These are phyloP conservation scores for Syngnathus rostellatus DNA, from an alignment of 2,797 vertebrate genomes.

Conservation along the genomic window DNA sequence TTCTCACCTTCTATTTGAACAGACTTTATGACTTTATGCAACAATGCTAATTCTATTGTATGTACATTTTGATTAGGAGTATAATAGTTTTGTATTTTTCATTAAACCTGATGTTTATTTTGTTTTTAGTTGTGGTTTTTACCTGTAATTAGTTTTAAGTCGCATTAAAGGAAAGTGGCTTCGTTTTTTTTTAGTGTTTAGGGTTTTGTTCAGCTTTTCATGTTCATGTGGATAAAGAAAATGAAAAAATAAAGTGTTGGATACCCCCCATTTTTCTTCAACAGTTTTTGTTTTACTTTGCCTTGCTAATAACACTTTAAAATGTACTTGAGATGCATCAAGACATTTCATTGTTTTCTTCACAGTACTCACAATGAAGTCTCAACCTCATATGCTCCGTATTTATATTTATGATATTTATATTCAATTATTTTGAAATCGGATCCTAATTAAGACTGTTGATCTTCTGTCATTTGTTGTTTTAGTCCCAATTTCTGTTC, in stretches of 20 bases:
- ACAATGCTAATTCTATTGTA: no score
- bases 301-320: neutral
- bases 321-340: neutral
- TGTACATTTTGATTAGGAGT: no score
- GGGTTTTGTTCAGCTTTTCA: no score
- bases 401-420: neutral
- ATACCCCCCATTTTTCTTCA: neutral
- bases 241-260: neutral
- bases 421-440: neutral
- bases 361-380: neutral
- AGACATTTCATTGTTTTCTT: neutral
- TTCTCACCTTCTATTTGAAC: no score
- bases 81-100: no score
- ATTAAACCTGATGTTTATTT: no score
- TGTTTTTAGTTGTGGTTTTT: no score
- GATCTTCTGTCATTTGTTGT: constrained; percentile 25
- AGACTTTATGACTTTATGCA: no score
- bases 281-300: neutral
- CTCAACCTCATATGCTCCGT: neutral
- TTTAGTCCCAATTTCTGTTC: constrained; percentile 66
- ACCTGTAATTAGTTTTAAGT: no score
- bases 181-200: no score
- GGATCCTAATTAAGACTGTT: constrained; percentile 4
- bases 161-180: no score
- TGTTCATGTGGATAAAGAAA: constrained; percentile 30